Evolutionary conservation across 2,888 invertebrate genomes (phyloP), one percentile per base, ranked within the genome.

Genomic region (Nomada goodeniana): DNA sequence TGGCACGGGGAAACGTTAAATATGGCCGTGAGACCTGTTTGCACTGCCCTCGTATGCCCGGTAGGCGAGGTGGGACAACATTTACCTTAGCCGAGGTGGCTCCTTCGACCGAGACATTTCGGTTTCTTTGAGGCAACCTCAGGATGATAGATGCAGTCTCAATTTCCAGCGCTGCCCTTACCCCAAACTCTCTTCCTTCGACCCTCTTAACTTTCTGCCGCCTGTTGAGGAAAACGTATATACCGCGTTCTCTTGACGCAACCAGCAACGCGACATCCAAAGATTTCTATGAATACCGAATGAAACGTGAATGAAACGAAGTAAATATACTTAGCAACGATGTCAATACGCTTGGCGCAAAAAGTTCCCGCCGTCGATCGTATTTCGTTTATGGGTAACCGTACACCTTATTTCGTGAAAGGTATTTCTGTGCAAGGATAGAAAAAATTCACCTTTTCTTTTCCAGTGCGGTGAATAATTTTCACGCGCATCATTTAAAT

Each of bases 61-160:
- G 86, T 63, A 74, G 74, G 81, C 88, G 83, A 87, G 87, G 83
- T 89, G 80, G 86, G 86, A 89, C 87, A 87, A 89, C 89, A 89
- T 90, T 89, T 89, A 87, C 89, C 80, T 83, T 86, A 84, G 86
- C 73, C 81, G 80, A 72, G 61, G 65, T 59, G 60, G 42, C 73
- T 79, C 68, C 81, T 86, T 84, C 84, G 77, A 72, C 71, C 73
- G 65, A 81, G 85, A 84, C 78, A 57, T 76, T 86, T 60, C 72
- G 83, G 82, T 78, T 80, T 87, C 87, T 87, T 88, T 88, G 83
- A 88, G 76, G 63, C 67, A 69, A 64, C 76, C 68, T 53, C 77
- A 72, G 82, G 63, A 82, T 86, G 88, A 87, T 87, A 77, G 88
- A 87, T 87, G 86, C 83, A 74, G 88, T 82, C 88, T 82, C 83